Evolutionary conservation across 1,140 invertebrate genomes (phyloP).

Genomic region (Globodera ellingtonae): DNA sequence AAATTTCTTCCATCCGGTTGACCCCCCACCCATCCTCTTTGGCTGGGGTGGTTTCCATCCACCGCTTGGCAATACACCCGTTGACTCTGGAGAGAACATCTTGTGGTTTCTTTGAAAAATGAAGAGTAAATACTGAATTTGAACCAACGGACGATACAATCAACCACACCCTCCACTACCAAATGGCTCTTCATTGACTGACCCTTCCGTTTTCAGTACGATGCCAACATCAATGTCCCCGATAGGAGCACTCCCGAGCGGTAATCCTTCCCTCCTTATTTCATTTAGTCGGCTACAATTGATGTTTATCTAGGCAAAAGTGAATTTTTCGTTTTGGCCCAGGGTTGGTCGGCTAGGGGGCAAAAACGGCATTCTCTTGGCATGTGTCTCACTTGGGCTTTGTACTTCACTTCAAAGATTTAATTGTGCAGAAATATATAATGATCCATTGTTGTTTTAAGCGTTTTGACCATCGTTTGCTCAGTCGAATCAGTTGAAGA

Average conservation of each 20-base stretch:
- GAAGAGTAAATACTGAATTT: constrained; percentile 1
- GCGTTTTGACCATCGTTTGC: constrained; percentile 57
- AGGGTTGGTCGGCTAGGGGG: constrained; percentile 1
- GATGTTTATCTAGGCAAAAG: constrained; percentile 4
- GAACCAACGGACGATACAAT: neutral
- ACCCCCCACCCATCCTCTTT: neutral
- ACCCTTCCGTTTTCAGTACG: constrained; percentile 55
- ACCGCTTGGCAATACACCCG: neutral
- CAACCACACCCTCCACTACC: constrained; percentile 3
- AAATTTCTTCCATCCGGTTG: neutral
- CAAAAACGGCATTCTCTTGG: constrained; percentile 8
- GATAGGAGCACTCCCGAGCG: constrained; percentile 63
- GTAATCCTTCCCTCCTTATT: constrained; percentile 45
- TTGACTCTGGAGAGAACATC: neutral
- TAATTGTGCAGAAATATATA: neutral
- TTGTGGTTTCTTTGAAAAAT: neutral
- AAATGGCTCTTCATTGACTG: constrained; percentile 15
- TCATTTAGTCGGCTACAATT: neutral
- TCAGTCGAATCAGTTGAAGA: constrained; percentile 52
- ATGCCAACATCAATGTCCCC: constrained; percentile 58
- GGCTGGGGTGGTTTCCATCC: neutral
- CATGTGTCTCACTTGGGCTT: neutral
- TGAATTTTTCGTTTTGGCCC: neutral
- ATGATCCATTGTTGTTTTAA: constrained; percentile 17
- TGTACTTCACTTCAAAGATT: neutral